Base-by-base conservation (phyloP, 2,113 vertebrate species). In the Herpailurus yagouaroundi region DNA sequence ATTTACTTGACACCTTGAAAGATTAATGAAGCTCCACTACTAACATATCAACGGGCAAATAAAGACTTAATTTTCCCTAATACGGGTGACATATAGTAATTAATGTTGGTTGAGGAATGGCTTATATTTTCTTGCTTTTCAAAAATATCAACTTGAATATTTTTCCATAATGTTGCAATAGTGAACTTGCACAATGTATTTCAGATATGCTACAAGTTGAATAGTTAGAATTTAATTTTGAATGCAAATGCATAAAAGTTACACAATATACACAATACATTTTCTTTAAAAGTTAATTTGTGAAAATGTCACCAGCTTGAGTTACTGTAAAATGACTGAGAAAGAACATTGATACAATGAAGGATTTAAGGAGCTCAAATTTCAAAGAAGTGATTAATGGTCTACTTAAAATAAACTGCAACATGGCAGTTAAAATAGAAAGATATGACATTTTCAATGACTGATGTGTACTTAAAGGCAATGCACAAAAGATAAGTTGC, bases 341-440 rank as follows among this genome's bases (percentile, higher is more conserved):
- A 66, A 94, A 64, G 19, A 92, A 71, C 16, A 82, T 48, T 71
- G 66, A 82, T 73, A 55, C 83, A 97, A 50, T 66, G 55, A 95
- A 94, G 36, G 93, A 86, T 84, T 97, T 94, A 63, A 50, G 83
- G 23, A 79, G 14, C 31, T 93, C 23, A 91, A 15, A 23, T 89
- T 97, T 97, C 31, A 91, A 71, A 97, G 64, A 90, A 97, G 33
- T 93, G 80, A 96, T 97, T 94, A 97, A 83, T 80, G 69, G 31
- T 88, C 23, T 41, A 79, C 89, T 82, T 97, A 95, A 96, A 97
- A 92, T 95, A 97, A 97, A 97, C 89, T 84, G 33, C 60, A 94
- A 89, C 79, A 25, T 81, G 29, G 15, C 19, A 91, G 92, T 83
- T 95, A 23, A 76, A 89, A 96, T 57, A 80, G 19, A 68, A 76